Evolutionary conservation across 2,113 vertebrate genomes (phyloP).

Genomic region (Rhynchopsitta pachyrhyncha): DNA sequence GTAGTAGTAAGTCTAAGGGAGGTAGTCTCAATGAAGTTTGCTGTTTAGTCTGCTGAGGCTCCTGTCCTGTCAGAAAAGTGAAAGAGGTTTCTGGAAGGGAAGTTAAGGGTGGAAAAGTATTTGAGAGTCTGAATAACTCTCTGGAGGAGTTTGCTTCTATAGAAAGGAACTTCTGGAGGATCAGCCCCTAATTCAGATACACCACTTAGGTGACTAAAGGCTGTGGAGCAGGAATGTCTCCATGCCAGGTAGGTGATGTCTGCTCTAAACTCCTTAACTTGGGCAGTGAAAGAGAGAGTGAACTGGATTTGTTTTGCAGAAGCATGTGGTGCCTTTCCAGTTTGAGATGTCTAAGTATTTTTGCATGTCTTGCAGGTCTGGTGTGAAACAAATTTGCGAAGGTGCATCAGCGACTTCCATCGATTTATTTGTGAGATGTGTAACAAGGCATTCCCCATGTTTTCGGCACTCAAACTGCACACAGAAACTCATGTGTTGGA

Average conservation of each 20-base stretch:
- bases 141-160: not conserved
- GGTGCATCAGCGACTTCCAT: conserved; percentile 93
- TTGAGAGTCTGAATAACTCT: not conserved
- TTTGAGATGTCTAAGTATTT: not conserved
- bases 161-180: not conserved
- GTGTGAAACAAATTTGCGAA: conserved; percentile 94
- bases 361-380: conserved; percentile 81
- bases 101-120: not conserved
- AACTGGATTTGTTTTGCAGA: not conserved
- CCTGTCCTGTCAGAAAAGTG: not conserved
- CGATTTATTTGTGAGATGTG: conserved; percentile 90
- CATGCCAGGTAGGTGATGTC: not conserved
- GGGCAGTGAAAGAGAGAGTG: not conserved
- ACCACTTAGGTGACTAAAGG: not conserved
- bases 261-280: not conserved
- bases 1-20: not conserved
- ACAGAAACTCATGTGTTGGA: conserved; percentile 65
- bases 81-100: not conserved
- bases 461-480: conserved; percentile 86
- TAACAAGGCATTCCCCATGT: conserved; percentile 95
- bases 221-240: not conserved
- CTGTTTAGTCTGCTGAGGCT: not conserved
- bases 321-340: not conserved
- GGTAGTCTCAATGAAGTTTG: not conserved
- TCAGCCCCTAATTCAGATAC: not conserved